Conservation (phyloP, 2,113 vertebrate species). For the Pao palembangensis region DNA sequence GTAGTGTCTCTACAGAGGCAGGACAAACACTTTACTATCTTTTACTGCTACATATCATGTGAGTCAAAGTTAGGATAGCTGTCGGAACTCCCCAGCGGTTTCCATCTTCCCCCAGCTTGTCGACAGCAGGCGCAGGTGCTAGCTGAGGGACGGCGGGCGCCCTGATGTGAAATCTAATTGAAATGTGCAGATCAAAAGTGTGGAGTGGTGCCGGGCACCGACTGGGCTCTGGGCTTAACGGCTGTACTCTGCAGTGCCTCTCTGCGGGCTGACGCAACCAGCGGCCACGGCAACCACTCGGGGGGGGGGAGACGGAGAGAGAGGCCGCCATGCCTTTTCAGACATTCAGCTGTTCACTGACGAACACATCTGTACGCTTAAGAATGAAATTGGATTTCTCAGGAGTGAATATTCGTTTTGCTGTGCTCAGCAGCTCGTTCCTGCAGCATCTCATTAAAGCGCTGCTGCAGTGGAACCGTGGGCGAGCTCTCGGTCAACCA, state of each 20-base stretch:
- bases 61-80: slow-evolving; percentile 16
- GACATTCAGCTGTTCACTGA: slow-evolving; percentile 59
- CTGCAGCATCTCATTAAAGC: background rate
- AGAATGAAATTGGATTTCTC: too few species aligned
- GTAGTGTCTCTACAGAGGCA: slow-evolving; percentile 15
- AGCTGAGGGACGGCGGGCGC: slow-evolving; percentile 67
- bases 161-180: slow-evolving; percentile 79
- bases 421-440: background rate
- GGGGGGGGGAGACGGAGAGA: slow-evolving; percentile 51
- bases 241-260: slow-evolving; percentile 60
- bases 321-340: slow-evolving; percentile 70
- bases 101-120: slow-evolving; percentile 23
- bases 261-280: slow-evolving; percentile 58
- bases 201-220: slow-evolving; percentile 58
- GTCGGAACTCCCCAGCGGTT: slow-evolving; percentile 9
- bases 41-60: background rate
- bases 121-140: slow-evolving; percentile 65
- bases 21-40: too few species aligned
- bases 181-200: slow-evolving; percentile 77
- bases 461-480: too few species aligned
- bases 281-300: slow-evolving; percentile 57
- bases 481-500: background rate
- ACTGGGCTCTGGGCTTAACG: slow-evolving; percentile 67
- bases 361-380: background rate
- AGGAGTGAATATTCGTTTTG: background rate